These are phyloP conservation scores for Leptopilina syphax DNA, from an alignment of 2,888 invertebrate species.

Conservation along the genomic window DNA sequence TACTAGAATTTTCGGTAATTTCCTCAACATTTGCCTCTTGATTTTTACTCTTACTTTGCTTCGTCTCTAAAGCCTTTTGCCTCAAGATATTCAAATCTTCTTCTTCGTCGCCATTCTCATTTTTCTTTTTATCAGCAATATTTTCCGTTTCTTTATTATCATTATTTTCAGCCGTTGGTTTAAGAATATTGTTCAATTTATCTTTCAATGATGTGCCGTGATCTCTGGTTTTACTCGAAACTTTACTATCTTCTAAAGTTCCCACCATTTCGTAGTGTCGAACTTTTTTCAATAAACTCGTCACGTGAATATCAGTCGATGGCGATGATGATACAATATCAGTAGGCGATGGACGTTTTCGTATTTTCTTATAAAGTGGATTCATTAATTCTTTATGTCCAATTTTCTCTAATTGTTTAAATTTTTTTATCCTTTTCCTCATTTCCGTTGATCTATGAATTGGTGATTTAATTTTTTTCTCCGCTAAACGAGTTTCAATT, in stretches of 20 bases:
- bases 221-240: slow-evolving; percentile 59
- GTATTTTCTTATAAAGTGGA: slow-evolving; percentile 48
- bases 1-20: not conserved
- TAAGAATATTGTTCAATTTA: slow-evolving; percentile 70
- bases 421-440: slow-evolving; percentile 55
- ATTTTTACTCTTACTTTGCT: slow-evolving; percentile 59
- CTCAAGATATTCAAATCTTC: slow-evolving; percentile 69
- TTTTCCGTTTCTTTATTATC: slow-evolving; percentile 29
- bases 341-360: slow-evolving; percentile 28
- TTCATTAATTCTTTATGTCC: slow-evolving; percentile 50
- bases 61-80: slow-evolving; percentile 71
- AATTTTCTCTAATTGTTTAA: slow-evolving; percentile 51
- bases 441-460: slow-evolving; percentile 47
- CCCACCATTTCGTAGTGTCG: slow-evolving; percentile 65
- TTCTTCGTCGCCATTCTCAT: slow-evolving; percentile 61
- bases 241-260: slow-evolving; percentile 49
- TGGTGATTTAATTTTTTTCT: slow-evolving; percentile 61
- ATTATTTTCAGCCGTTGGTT: slow-evolving; percentile 42
- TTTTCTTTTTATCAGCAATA: slow-evolving; percentile 35
- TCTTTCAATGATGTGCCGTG: slow-evolving; percentile 69
- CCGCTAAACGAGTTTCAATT: slow-evolving; percentile 52
- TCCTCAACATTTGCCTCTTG: not conserved
- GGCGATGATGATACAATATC: slow-evolving; percentile 37
- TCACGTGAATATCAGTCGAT: slow-evolving; percentile 58
- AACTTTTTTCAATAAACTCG: slow-evolving; percentile 69